These are phyloP conservation scores for Philopedon plagiatum DNA, from an alignment of 2,888 invertebrate genomes.

Conservation along the genomic window DNA sequence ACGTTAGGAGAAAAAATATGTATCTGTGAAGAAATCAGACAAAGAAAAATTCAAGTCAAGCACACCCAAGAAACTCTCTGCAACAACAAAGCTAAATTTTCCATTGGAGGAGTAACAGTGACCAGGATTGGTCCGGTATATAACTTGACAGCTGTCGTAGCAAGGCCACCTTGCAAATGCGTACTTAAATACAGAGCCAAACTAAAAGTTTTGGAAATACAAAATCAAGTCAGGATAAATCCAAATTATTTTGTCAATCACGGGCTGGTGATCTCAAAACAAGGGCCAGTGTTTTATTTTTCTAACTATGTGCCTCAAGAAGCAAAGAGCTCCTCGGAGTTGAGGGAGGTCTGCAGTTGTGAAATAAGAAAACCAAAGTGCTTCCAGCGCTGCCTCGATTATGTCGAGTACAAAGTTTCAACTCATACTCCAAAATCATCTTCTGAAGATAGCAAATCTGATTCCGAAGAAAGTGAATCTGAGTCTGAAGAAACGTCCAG, in stretches of 20 bases:
- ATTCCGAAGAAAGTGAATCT: not conserved
- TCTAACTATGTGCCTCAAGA: not conserved
- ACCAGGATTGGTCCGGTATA: constrained; percentile 58
- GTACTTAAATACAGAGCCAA: constrained; percentile 27
- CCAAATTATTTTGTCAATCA: constrained; percentile 29
- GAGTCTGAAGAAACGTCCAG: not conserved
- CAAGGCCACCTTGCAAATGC: constrained; percentile 40
- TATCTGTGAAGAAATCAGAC: constrained; percentile 41
- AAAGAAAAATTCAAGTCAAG: constrained; percentile 38
- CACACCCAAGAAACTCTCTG: constrained; percentile 8
- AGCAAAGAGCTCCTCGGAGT: not conserved
- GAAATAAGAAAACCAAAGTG: constrained; percentile 37
- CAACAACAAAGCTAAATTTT: constrained; percentile 32
- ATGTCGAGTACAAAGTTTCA: constrained; percentile 30
- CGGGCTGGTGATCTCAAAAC: constrained; percentile 25
- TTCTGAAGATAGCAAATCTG: not conserved
- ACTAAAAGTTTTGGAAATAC: constrained; percentile 25
- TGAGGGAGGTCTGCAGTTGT: constrained; percentile 24
- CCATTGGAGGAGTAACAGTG: constrained; percentile 55
- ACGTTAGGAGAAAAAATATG: constrained; percentile 40
- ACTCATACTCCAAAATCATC: not conserved
- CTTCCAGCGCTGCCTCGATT: constrained; percentile 30
- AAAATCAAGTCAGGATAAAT: constrained; percentile 32
- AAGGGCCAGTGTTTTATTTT: constrained; percentile 37
- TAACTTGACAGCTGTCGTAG: constrained; percentile 51